Evolutionary conservation across 2,888 invertebrate species (phyloP), one percentile per base, ranked within the genome.

Genomic region (Spisula subtruncata): DNA sequence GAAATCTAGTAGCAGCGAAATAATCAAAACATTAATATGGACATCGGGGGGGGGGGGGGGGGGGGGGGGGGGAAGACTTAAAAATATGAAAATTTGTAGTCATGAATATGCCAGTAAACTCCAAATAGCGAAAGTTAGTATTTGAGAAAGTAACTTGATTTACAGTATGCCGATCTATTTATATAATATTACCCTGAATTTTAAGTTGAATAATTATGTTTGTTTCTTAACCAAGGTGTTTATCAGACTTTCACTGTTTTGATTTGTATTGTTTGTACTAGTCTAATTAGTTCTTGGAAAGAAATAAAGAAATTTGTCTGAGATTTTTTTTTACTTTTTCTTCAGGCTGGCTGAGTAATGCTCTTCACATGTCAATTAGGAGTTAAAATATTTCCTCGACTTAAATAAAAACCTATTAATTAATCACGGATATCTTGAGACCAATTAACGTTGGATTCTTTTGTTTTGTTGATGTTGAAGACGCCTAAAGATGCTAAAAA

Each of bases 381-480:
- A n/a, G 60, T 25, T 66, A 25, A 66, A 66, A 66, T 66, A 66
- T 66, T 66, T 66, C 25, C 60, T 56, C 60, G 5, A 14, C 60
- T 66, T 20, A 66, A 25, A 66, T 66, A 66, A 66, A 66, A 66
- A n/a, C 10, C 5, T 66, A 66, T 66, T 66, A 66, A 66, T 66
- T 66, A 66, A 66, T 66, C 60, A n/a, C 60, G 8, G 25, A n/a
- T 6, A 66, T 66, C 10, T 25, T 25, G 60, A 25, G 25, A 66
- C 60, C 60, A 66, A 66, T 66, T 66, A 66, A 66, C n/a, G 60
- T n/a, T 66, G n/a, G 60, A 20, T 66, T 25, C 60, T n/a, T 66
- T 8, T 10, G 60, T 66, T 25, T 25, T 66, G 60, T 66, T 66
- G 25, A 66, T 66, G 60, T n/a, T 20, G n/a, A 25, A 66, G 60